A percentile compares a stretch with the other conserved stretches of the same genome.
These are phyloP conservation scores for Drosophila ananassae DNA, from an alignment of 1,140 invertebrate genomes.

Conservation along the genomic window DNA sequence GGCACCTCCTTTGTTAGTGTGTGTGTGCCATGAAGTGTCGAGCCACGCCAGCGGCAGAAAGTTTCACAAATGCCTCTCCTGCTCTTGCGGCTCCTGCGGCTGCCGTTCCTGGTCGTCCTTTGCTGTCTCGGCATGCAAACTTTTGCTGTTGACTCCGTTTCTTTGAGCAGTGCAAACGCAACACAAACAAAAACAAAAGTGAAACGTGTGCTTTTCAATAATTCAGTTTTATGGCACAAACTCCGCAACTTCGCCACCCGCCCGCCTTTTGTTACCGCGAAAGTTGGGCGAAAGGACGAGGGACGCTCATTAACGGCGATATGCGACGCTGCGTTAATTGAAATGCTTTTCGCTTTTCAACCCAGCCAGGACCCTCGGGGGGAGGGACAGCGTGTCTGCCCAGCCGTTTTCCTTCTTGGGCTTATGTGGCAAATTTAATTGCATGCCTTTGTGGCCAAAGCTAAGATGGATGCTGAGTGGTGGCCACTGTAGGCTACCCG, in stretches of 20 bases:
- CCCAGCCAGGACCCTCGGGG: neutral
- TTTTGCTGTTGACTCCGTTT: conserved; percentile 74
- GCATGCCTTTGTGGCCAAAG: conserved; percentile 22
- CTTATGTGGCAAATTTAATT: conserved; percentile 49
- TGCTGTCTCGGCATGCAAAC: conserved; percentile 38
- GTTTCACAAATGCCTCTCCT: conserved; percentile 63
- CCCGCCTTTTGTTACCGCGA: conserved; percentile 35
- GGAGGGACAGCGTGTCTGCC: too few species aligned
- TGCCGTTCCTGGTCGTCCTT: conserved; percentile 28
- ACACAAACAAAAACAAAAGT: conserved; percentile 62
- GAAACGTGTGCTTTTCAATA: conserved; percentile 69
- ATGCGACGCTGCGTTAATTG: conserved; percentile 48
- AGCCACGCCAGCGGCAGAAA: conserved; percentile 66
- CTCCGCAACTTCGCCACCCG: conserved; percentile 37
- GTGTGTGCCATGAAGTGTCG: conserved; percentile 68
- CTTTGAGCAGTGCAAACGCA: conserved; percentile 55
- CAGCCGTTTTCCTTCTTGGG: conserved; percentile 9
- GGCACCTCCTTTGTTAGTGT: conserved; percentile 16
- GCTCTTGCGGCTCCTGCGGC: conserved; percentile 17
- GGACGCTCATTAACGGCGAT: conserved; percentile 54
- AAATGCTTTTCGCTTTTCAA: conserved; percentile 65
- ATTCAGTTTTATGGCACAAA: conserved; percentile 68
- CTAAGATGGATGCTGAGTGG: neutral
- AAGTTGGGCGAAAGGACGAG: conserved; percentile 32
- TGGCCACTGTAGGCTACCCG: neutral